phyloP scores from a whole-genome alignment of 64 coral and sea anemone species.

The Dendrophyllia cribrosa region DNA sequence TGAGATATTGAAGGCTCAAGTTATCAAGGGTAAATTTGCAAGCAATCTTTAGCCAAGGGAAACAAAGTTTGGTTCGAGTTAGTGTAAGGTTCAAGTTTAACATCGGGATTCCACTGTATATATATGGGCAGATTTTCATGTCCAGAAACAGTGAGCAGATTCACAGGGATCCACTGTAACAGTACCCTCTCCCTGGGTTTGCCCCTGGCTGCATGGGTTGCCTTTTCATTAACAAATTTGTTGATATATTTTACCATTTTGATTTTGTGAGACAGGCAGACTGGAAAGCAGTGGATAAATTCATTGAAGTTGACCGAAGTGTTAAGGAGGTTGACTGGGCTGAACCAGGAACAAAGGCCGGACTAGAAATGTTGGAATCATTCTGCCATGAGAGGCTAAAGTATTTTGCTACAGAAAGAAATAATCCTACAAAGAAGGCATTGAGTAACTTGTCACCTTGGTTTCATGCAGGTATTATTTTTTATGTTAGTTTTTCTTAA shows the following conservation, averaged over 20 bases:
- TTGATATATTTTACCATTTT: not conserved
- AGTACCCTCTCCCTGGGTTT: too few relatives aligned
- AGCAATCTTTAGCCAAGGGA: too few relatives aligned
- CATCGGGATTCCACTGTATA: too few relatives aligned
- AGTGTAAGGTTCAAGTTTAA: too few relatives aligned
- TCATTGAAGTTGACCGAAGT: conserved; percentile 75
- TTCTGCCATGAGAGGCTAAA: conserved; percentile 59
- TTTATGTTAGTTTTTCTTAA: not conserved
- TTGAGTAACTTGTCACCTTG: conserved; percentile 83
- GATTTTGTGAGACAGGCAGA: conserved; percentile 29
- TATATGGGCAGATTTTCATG: too few relatives aligned
- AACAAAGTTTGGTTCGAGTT: too few relatives aligned
- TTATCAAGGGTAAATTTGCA: too few relatives aligned
- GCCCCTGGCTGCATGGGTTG: too few relatives aligned
- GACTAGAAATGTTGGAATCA: conserved; percentile 54
- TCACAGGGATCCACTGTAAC: too few relatives aligned
- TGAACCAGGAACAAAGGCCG: conserved; percentile 65
- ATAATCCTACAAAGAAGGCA: conserved; percentile 79
- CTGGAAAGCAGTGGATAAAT: conserved; percentile 68
- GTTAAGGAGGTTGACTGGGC: conserved; percentile 76
- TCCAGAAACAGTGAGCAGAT: too few relatives aligned
- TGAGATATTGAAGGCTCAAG: too few relatives aligned
- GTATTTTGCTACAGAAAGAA: conserved; percentile 64
- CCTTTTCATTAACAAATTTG: too few relatives aligned
- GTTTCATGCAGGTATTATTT: conserved; percentile 76